Base-by-base conservation (phyloP, 2,797 vertebrate genomes). In the Diplodus puntazzo region DNA sequence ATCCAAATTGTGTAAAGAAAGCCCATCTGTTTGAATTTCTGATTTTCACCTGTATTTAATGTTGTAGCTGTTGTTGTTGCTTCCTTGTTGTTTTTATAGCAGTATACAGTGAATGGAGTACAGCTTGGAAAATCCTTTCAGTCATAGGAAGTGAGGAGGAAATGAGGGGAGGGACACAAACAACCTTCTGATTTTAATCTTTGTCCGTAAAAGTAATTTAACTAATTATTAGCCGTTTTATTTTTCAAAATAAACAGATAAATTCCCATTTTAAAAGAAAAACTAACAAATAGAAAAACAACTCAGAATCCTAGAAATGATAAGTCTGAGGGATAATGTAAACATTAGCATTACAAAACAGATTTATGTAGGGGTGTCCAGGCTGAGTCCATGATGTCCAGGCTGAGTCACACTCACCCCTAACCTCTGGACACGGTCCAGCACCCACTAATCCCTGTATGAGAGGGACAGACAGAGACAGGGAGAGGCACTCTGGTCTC, bases 361-460 rank as follows among this genome's bases (percentile, higher is more conserved):
- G n/a, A 25, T 45, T 53, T 45, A 46, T 34, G 60, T 58, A 7
- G n/a, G 34, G 12, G 62, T 39, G 39, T 39, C 39, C 39, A 39
- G 39, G 39, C 39, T 39, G 46, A 76, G 71, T 49, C 60, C 46
- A 69, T 75, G 45, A 53, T 64, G 52, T 69, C 62, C 60, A 5
- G 42, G 16, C 68, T 75, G 75, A 89, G 74, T 79, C 83, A 63
- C 53, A 21, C 61, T 71, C 46, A 54, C 46, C 39, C 23, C 59
- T 86, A 70, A 83, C 71, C 74, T 79, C 46, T 77, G 61, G 80
- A 79, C 23, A 17, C 50, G 77, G 63, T 77, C 45, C 45, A 77
- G 65, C 45, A 43, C 61, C 21, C 75, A 58, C 68, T 91, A 90
- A 91, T 92, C 77, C 48, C 50, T 57, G 58, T 62, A 61, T 54